Conservation (phyloP, 2,113 vertebrate genomes). For the Pterocles burchelli region DNA sequence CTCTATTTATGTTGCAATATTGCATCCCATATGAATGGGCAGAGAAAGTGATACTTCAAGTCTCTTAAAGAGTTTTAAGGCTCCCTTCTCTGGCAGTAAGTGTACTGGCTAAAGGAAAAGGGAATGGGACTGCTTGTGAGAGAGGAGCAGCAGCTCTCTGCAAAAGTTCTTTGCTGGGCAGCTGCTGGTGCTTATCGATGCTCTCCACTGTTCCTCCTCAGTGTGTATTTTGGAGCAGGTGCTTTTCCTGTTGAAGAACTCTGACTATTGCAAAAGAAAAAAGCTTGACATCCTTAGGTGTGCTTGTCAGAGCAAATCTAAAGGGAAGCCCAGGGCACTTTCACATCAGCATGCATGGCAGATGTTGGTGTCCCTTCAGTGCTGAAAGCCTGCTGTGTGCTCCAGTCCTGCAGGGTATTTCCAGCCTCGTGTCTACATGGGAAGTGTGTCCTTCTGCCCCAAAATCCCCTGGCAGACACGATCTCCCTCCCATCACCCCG, state of each 20-base stretch:
- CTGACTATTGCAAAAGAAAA: not conserved
- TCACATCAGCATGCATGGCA: accelerated
- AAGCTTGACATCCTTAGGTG: not conserved
- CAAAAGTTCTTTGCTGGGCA: not conserved
- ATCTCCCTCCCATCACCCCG: not conserved
- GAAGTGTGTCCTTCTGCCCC: not conserved
- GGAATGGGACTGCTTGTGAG: not conserved
- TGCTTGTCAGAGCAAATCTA: not conserved
- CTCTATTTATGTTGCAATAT: not conserved
- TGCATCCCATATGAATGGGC: accelerated
- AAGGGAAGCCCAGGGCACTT: not conserved
- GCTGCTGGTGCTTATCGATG: not conserved
- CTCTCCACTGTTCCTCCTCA: not conserved
- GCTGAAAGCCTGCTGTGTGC: not conserved
- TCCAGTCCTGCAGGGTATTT: not conserved
- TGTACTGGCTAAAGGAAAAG: not conserved
- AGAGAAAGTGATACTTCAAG: not conserved
- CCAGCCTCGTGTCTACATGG: not conserved
- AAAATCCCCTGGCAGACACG: not conserved
- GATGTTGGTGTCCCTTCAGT: not conserved
- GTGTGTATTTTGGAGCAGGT: not conserved
- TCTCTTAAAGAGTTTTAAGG: not conserved
- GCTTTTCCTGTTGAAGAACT: not conserved
- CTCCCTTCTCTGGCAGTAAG: not conserved
- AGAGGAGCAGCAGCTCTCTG: not conserved